Evolutionary conservation across 2,888 invertebrate species (phyloP).

Genomic region (Drosophila imparisetae): DNA sequence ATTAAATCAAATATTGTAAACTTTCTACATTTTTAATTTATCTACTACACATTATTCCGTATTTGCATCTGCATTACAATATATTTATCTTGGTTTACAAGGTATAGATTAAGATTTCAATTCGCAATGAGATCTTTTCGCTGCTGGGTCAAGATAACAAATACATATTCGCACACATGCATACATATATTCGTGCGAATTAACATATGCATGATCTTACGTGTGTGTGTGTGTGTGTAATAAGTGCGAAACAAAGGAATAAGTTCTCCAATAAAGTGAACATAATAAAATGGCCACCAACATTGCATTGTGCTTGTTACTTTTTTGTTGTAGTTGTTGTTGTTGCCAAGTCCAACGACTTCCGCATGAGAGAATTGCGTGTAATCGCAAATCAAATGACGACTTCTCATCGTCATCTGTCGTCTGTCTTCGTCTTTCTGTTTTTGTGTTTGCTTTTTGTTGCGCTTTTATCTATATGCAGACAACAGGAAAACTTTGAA

Average conservation of each 20-base stretch:
- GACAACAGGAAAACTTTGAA: conserved; percentile 47
- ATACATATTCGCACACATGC: neutral
- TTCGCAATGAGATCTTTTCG: neutral
- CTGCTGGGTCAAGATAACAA: neutral
- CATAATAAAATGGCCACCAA: conserved; percentile 52
- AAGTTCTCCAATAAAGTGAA: conserved; percentile 50
- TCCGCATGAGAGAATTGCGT: conserved; percentile 61
- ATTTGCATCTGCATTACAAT: neutral
- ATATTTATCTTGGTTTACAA: neutral
- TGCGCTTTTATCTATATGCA: conserved; percentile 47
- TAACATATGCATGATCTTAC: conserved; percentile 10
- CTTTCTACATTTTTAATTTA: neutral
- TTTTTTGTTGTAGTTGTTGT: conserved; percentile 25
- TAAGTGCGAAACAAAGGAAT: conserved; percentile 63
- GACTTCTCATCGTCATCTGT: conserved; percentile 17
- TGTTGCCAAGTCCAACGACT: conserved; percentile 59
- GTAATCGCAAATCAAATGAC: conserved; percentile 48
- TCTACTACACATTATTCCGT: neutral
- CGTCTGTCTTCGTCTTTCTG: conserved; percentile 26
- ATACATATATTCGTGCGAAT: neutral
- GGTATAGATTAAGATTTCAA: neutral
- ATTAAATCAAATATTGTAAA: neutral
- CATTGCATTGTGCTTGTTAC: conserved; percentile 32
- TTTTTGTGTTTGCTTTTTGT: conserved; percentile 13
- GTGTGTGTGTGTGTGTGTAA: neutral